phyloP scores from a whole-genome alignment of 2,888 invertebrate genomes.

The Amiota communis region DNA sequence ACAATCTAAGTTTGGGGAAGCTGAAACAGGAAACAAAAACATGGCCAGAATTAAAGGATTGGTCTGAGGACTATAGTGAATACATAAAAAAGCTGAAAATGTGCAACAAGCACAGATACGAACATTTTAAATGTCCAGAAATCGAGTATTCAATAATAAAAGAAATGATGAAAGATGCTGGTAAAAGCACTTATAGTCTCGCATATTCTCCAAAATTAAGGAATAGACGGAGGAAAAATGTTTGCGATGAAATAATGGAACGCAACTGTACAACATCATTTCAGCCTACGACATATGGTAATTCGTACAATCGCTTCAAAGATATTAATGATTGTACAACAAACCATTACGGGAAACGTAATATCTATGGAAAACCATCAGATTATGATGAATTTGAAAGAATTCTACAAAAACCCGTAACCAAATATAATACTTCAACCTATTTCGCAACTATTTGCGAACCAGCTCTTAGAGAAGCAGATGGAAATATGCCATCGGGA shows the following conservation, averaged over 20 bases:
- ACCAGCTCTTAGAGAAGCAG: not conserved
- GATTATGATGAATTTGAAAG: not conserved
- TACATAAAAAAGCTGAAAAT: not conserved
- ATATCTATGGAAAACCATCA: not conserved
- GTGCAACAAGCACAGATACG: not conserved
- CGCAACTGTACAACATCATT: not conserved
- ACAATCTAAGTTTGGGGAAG: not conserved
- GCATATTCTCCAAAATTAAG: slow-evolving; percentile 14
- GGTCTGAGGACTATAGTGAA: not conserved
- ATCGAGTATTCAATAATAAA: not conserved
- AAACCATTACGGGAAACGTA: not conserved
- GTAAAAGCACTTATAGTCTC: not conserved
- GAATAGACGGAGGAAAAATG: not conserved
- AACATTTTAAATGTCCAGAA: not conserved
- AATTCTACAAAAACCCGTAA: not conserved
- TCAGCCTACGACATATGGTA: not conserved
- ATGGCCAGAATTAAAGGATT: slow-evolving; percentile 10
- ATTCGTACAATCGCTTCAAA: slow-evolving; percentile 3
- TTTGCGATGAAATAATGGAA: not conserved
- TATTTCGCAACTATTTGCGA: slow-evolving; percentile 7
- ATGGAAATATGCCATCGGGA: not conserved
- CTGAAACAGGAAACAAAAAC: not conserved
- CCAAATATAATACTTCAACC: slow-evolving; percentile 16
- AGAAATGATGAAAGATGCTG: not conserved
- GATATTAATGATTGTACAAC: not conserved